Evolutionary conservation across 2,888 invertebrate genomes (phyloP).

Genomic region (Gandaritis pyraliata): DNA sequence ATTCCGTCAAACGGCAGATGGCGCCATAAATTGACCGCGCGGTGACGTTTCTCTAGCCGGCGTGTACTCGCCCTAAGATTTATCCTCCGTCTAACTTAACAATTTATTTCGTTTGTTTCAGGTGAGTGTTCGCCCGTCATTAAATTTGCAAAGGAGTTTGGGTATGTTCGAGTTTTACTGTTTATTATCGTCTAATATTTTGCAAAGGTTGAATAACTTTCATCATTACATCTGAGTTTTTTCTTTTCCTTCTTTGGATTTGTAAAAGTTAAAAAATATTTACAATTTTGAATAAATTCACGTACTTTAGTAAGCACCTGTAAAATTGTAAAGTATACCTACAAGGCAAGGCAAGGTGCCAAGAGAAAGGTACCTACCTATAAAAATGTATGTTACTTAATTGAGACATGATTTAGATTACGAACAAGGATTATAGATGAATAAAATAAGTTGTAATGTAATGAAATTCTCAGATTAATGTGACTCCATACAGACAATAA

Average conservation of each 20-base stretch:
- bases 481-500: conserved; percentile 14
- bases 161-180: conserved; percentile 36
- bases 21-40: conserved; percentile 22
- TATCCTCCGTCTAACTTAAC: conserved; percentile 31
- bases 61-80: conserved; percentile 32
- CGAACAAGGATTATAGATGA: conserved; percentile 11
- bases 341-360: too few relatives aligned
- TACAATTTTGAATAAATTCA: too few relatives aligned
- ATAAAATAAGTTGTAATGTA: conserved; percentile 17
- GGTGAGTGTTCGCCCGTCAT: conserved; percentile 39
- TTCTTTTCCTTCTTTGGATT: background rate
- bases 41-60: conserved; percentile 19
- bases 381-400: background rate
- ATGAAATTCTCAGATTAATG: conserved; percentile 19
- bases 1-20: conserved; percentile 27
- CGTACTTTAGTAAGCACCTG: too few relatives aligned
- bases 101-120: conserved; percentile 41
- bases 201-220: conserved; percentile 27
- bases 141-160: conserved; percentile 35
- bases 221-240: conserved; percentile 17
- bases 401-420: conserved; percentile 1
- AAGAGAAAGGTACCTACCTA: too few relatives aligned
- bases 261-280: too few relatives aligned
- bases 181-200: conserved; percentile 32
- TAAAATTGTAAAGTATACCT: too few relatives aligned